Evolutionary conservation across 64 coral and sea anemone genomes (phyloP), one percentile per base, ranked within the genome.

Genomic region (Catalaphyllia jardinei): DNA sequence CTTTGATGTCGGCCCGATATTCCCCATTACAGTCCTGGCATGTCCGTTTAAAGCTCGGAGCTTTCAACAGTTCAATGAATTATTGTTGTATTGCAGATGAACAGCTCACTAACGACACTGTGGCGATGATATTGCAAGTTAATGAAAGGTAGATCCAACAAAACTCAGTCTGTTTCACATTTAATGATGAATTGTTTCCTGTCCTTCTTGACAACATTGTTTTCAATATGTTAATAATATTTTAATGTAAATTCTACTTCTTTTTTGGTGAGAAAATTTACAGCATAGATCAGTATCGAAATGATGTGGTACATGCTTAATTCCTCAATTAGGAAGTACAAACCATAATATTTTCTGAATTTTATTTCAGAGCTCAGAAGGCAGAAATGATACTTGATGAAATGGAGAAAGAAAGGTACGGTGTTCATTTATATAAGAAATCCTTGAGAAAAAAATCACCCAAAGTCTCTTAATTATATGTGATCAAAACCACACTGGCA

Each of bases 51-150:
- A 35, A 35, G 33, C 33, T 35, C 33, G n/a, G n/a, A 35, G 33
- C 33, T 35, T 35, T 35, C 33, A 35, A 35, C 33, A 35, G 33
- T 35, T 35, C 86, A 16, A 64, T 61, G 19, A 10, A 10, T 2
- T 24, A 29, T 29, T 69, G 31, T 60, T 39, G 67, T 87, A 13
- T 74, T 42, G 55, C 76, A 98, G 96, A 95, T 83, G 96, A 98
- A 76, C 96, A 95, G 76, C 87, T 89, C 19, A 74, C 89, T 13
- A 95, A 94, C 73, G 96, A 98, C 55, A 93, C 90, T 17, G 96
- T 98, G 80, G 87, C 93, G 24, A 93, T 94, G 83, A 95, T 95
- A 81, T 73, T 98, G 29, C 93, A 98, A 57, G 95, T 93, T 59
- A 95, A 93, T 88, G 96, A 98, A 83, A 92, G 96, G 96, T 95